Evolutionary conservation across 2,797 vertebrate species (phyloP).

Genomic region (Ispidina picta): DNA sequence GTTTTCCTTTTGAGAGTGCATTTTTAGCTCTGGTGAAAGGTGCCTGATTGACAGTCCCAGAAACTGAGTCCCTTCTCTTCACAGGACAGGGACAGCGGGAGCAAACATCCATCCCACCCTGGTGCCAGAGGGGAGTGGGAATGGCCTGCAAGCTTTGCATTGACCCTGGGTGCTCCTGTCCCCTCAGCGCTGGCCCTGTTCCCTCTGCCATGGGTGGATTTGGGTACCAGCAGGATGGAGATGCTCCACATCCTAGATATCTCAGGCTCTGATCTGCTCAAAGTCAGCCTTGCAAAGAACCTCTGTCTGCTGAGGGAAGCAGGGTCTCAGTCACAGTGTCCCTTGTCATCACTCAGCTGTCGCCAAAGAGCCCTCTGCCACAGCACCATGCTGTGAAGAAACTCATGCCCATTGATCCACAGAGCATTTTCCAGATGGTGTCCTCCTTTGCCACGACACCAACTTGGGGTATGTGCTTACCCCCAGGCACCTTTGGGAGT

Average conservation of each 20-base stretch:
- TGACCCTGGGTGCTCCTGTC: neutral
- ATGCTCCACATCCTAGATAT: neutral
- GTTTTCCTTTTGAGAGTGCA: conserved; percentile 65
- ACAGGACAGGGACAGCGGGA: neutral
- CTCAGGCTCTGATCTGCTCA: neutral
- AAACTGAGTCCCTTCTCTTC: conserved; percentile 62
- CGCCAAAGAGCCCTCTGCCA: neutral
- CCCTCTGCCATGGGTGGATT: neutral
- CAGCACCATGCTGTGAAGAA: neutral
- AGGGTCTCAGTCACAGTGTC: neutral
- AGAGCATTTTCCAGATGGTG: neutral
- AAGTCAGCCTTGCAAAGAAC: neutral
- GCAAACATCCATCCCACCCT: neutral
- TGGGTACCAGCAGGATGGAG: neutral
- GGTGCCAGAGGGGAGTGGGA: neutral
- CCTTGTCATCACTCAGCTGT: neutral
- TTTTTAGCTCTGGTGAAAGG: conserved; percentile 61
- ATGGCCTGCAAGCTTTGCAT: neutral
- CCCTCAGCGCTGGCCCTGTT: neutral
- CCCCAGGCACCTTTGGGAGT: neutral
- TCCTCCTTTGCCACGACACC: rapidly evolving
- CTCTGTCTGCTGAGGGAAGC: neutral
- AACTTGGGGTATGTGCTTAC: rapidly evolving
- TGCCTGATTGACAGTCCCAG: conserved; percentile 37
- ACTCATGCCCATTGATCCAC: rapidly evolving